Evolutionary conservation across 2,888 invertebrate genomes (phyloP).

Genomic region (Polydesmus complanatus): DNA sequence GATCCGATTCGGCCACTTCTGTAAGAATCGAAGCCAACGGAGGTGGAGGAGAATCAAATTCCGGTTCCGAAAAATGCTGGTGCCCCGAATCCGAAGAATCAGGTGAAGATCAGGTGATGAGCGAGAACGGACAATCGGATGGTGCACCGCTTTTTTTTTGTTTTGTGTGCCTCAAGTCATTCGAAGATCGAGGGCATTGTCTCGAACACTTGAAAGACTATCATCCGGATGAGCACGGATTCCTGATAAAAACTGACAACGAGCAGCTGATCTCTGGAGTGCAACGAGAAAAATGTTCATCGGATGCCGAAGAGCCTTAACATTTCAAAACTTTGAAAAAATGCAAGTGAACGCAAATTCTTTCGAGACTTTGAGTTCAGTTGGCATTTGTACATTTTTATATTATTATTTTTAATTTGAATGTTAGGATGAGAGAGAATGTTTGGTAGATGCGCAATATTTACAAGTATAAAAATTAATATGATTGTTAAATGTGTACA

Average conservation of each 20-base stretch:
- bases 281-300: too few species aligned
- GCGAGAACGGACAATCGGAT: background rate
- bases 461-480: background rate
- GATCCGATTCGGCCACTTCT: background rate
- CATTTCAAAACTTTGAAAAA: too few species aligned
- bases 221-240: constrained; percentile 9
- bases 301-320: background rate
- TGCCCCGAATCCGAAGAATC: constrained; percentile 13
- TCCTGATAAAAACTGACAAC: background rate
- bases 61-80: constrained; percentile 3
- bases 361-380: too few species aligned
- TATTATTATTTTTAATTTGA: too few species aligned
- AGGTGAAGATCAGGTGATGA: constrained; percentile 1
- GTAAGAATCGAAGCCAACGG: background rate
- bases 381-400: too few species aligned
- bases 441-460: too few species aligned
- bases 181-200: constrained; percentile 1
- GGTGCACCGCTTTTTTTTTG: constrained; percentile 1
- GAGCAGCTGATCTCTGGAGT: too few species aligned
- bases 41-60: constrained; percentile 3
- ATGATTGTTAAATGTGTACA: background rate
- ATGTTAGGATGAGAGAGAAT: too few species aligned
- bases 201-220: constrained; percentile 2
- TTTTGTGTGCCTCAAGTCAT: constrained; percentile 2
- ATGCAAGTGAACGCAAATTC: too few species aligned